Base-by-base conservation (phyloP, 1,140 invertebrate genomes). In the Venturia canescens region DNA sequence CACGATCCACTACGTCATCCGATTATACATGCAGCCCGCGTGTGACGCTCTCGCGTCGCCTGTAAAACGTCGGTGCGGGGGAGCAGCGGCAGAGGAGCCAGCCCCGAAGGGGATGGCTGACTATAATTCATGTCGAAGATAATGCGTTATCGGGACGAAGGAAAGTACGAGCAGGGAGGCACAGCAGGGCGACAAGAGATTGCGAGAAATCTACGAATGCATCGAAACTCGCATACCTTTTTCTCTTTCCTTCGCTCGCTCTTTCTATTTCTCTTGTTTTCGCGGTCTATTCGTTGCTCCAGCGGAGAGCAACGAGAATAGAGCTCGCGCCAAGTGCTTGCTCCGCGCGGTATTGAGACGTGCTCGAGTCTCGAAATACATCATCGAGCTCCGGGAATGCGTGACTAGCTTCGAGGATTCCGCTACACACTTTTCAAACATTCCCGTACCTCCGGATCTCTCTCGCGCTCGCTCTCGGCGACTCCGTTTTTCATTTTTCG, bases 311-410 rank as follows among this genome's bases (percentile, higher is more conserved):
- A 76, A 76, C 74, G 74, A 63, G 74, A 63, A 76, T 76, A 76
- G 74, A 76, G 74, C 50, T 34, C 23, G 18, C 6, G 63, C n/a
- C n/a, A 13, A 76, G 74, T 75, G 72, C 38, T 31, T 66, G 63
- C 26, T 66, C n/a, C n/a, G 26, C 26, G 53, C 74, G 74, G 34
- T 76, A 76, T 76, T 76, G 74, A 76, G 74, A 60, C 74, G 74
- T 76, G 74, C 74, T 27, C 31, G 23, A 76, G 74, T 53, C 74
- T 76, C 74, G 74, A 76, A 76, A 76, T 76, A 76, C 74, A 76
- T 76, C 74, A 76, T 76, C 57, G 74, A 63, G 74, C 74, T 60
- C n/a, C 53, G 16, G 72, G 72, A 75, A 75, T 75, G 72, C 72
- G 72, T 76, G 74, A 76, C 74, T 63, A 63, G 74, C 74, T 76